These are phyloP conservation scores for Oryzias melastigma DNA, from an alignment of 2,113 vertebrate species.

Conservation along the genomic window DNA sequence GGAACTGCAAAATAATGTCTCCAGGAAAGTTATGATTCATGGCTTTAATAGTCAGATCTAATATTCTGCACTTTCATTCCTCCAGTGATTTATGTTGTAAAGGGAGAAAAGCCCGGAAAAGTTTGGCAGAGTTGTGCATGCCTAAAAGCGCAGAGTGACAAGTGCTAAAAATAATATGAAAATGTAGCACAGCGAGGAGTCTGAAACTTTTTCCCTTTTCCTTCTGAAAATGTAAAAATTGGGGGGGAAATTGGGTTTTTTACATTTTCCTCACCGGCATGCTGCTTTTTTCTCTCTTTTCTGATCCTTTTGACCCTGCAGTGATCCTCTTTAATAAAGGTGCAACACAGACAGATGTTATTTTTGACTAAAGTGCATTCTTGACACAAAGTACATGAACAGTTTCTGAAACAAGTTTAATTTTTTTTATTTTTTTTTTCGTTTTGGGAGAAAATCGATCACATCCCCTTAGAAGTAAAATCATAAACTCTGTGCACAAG, in stretches of 20 bases:
- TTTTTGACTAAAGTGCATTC: no score
- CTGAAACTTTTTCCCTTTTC: neutral
- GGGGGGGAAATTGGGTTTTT: neutral
- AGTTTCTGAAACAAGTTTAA: no score
- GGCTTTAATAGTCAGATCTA: no score
- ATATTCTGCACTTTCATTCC: no score
- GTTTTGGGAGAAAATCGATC: no score
- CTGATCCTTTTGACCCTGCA: conserved; percentile 6
- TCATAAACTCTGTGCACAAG: no score
- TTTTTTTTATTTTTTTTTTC: no score
- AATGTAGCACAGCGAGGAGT: conserved; percentile 9
- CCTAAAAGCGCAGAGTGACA: conserved; percentile 9
- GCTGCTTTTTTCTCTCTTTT: neutral
- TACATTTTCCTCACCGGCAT: neutral
- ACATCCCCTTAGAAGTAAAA: no score
- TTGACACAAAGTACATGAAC: no score
- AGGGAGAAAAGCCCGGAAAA: conserved; percentile 9
- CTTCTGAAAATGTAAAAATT: conserved; percentile 8
- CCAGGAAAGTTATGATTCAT: neutral
- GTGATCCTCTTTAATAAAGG: no score
- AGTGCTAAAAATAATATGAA: conserved; percentile 25
- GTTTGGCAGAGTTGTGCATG: neutral
- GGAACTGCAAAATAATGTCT: neutral
- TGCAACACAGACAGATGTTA: no score
- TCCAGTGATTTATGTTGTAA: conserved; percentile 1